phyloP scores from a whole-genome alignment of 2,113 vertebrate species.

The Lagopus muta region DNA sequence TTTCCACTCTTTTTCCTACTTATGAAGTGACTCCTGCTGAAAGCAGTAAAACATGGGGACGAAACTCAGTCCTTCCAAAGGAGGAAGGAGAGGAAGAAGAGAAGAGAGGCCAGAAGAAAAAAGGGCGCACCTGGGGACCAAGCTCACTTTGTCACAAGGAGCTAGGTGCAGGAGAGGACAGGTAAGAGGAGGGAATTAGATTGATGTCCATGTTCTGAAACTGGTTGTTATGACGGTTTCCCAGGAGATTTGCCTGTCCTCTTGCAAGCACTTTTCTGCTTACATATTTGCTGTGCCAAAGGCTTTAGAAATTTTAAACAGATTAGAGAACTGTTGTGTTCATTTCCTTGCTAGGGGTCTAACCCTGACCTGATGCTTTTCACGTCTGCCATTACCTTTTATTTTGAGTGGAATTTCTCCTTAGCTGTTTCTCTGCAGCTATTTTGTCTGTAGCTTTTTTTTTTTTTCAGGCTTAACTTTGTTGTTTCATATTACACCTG shows the following conservation, averaged over 20 bases:
- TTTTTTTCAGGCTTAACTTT: not conserved
- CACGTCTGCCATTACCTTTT: not conserved
- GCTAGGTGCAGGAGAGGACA: slow-evolving; percentile 84
- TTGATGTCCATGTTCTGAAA: not conserved
- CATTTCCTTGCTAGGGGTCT: not conserved
- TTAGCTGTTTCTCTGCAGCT: not conserved
- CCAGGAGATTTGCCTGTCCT: not conserved
- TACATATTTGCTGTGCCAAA: not conserved
- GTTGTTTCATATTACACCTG: not conserved
- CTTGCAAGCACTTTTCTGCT: not conserved
- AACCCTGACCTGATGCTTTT: not conserved
- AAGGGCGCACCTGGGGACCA: slow-evolving; percentile 85
- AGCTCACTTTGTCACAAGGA: slow-evolving; percentile 84
- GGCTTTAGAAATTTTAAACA: not conserved
- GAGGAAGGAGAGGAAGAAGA: slow-evolving; percentile 90
- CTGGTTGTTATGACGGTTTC: not conserved
- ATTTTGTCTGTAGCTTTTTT: not conserved
- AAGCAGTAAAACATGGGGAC: slow-evolving; percentile 85
- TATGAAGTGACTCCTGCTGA: slow-evolving; percentile 89
- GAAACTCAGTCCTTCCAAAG: slow-evolving; percentile 80
- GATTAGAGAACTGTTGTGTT: not conserved
- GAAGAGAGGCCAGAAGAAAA: slow-evolving; percentile 90
- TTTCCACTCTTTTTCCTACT: not conserved
- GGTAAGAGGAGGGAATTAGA: slow-evolving; percentile 73
- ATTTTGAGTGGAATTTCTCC: not conserved